Percentiles rank a stretch among this genome's conserved stretches.
Conservation (phyloP, 2,797 vertebrate genomes). For the Natrix natrix region DNA sequence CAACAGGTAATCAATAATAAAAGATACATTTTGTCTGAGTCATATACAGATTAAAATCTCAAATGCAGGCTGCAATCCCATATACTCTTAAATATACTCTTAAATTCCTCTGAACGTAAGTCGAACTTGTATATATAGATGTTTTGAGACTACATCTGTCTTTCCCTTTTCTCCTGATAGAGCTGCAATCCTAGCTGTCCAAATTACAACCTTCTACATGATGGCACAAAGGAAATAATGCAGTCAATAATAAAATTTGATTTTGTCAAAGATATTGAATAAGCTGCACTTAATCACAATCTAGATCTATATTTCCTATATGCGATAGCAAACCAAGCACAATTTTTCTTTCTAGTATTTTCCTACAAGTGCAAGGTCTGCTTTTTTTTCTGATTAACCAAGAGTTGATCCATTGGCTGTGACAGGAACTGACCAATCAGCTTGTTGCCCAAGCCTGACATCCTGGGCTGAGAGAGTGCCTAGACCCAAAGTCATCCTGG, state of each 20-base stretch:
- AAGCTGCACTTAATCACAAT: background rate
- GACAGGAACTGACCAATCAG: background rate
- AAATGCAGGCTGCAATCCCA: background rate
- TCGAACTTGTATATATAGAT: background rate
- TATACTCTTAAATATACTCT: background rate
- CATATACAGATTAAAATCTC: background rate
- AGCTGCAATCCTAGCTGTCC: background rate
- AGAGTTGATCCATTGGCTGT: background rate
- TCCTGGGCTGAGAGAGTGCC: too few species aligned
- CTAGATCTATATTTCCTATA: background rate
- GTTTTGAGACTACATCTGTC: background rate
- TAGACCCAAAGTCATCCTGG: too few species aligned
- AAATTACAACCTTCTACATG: background rate
- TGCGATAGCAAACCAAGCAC: background rate
- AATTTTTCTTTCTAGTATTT: background rate
- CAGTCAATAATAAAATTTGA: background rate
- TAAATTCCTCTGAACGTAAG: background rate
- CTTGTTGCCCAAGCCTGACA: background rate
- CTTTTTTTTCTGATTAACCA: background rate
- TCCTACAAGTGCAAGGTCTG: background rate
- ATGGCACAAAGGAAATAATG: background rate
- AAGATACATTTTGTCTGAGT: background rate
- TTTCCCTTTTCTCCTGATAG: background rate
- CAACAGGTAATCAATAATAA: background rate
- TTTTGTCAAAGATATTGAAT: background rate